Conservation (phyloP, 2,113 vertebrate genomes). For the Ifrita kowaldi region DNA sequence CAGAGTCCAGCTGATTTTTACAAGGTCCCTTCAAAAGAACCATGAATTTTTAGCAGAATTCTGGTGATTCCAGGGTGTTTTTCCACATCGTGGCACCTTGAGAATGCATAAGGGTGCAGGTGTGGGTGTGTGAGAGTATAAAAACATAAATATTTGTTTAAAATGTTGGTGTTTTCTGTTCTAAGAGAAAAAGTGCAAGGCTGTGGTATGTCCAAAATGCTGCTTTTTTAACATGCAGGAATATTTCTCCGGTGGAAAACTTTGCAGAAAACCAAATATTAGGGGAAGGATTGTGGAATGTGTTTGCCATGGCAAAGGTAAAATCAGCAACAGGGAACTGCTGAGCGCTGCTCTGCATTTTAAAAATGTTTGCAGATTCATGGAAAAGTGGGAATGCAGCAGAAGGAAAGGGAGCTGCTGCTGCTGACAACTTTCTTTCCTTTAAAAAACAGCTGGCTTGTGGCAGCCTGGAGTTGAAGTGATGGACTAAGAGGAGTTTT, state of each 20-base stretch:
- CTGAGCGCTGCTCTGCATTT: neutral
- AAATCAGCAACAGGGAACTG: neutral
- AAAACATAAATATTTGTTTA: neutral
- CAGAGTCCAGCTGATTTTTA: neutral
- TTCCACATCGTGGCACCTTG: neutral
- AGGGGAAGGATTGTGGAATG: constrained; percentile 14
- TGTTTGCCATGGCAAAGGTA: constrained; percentile 9
- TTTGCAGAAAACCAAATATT: constrained; percentile 40
- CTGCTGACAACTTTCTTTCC: neutral
- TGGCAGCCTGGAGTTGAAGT: neutral
- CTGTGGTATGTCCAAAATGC: neutral
- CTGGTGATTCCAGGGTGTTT: neutral
- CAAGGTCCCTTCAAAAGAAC: neutral
- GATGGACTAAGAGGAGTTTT: neutral
- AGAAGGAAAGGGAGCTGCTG: neutral
- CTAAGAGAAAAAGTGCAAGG: neutral
- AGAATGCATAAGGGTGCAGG: neutral
- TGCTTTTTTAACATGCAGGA: neutral
- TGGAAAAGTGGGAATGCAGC: neutral
- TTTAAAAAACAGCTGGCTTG: neutral
- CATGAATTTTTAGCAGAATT: neutral
- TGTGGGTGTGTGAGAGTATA: neutral
- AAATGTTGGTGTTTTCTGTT: neutral
- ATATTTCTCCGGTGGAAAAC: constrained; percentile 40
- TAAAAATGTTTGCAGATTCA: neutral